Percentiles rank a stretch among this genome's conserved stretches.
These are phyloP conservation scores for Perodicticus potto DNA, from an alignment of 2,797 vertebrate species.

Conservation along the genomic window DNA sequence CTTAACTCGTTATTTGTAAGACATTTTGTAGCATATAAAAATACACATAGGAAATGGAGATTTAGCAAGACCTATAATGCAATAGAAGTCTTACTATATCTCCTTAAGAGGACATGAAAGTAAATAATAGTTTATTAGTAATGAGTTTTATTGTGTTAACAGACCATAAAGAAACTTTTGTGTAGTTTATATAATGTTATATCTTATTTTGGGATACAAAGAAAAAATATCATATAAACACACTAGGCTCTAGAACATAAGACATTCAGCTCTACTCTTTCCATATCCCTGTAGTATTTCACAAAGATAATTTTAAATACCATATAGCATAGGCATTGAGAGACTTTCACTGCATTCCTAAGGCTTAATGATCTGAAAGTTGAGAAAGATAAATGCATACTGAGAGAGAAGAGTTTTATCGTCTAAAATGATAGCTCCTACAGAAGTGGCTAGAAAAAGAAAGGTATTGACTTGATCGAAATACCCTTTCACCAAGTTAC, in stretches of 20 bases:
- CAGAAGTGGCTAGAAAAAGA: constrained; percentile 53
- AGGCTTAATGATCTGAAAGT: constrained; percentile 56
- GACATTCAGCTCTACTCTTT: neutral
- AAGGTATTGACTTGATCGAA: constrained; percentile 74
- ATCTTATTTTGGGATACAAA: neutral
- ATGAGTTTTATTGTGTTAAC: neutral
- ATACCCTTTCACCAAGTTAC: constrained; percentile 71
- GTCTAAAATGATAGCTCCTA: constrained; percentile 50
- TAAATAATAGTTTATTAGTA: neutral
- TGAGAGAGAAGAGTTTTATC: constrained; percentile 17
- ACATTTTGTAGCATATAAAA: neutral
- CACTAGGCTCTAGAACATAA: neutral
- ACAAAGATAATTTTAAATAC: neutral
- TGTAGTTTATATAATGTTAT: neutral
- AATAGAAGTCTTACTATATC: neutral
- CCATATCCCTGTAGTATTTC: neutral
- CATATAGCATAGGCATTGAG: neutral
- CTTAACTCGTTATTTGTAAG: neutral
- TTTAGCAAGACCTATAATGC: neutral
- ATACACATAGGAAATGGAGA: neutral
- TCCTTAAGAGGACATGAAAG: neutral
- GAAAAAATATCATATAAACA: neutral
- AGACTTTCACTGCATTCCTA: neutral
- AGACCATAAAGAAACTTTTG: neutral
- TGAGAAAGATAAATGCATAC: constrained; percentile 25